These are phyloP conservation scores for Formica exsecta DNA, from an alignment of 1,140 invertebrate species.

Conservation along the genomic window DNA sequence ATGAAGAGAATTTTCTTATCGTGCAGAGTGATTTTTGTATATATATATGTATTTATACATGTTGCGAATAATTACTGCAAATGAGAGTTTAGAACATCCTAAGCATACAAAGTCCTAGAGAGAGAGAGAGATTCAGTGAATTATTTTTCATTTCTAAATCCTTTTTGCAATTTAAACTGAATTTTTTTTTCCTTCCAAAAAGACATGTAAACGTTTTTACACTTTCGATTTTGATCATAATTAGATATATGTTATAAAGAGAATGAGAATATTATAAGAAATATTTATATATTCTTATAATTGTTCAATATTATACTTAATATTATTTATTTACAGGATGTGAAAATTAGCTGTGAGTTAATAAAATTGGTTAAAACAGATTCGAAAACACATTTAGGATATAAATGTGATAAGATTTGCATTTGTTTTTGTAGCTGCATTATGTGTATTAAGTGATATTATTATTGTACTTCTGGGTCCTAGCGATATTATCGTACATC, in stretches of 20 bases:
- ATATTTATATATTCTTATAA: not conserved
- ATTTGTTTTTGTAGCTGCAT: too few relatives aligned
- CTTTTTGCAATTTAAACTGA: not conserved
- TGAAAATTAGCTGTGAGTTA: too few relatives aligned
- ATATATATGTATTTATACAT: not conserved
- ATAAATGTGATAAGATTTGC: not conserved
- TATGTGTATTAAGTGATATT: constrained; percentile 18
- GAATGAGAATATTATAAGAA: not conserved
- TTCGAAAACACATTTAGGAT: not conserved
- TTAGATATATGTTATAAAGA: not conserved
- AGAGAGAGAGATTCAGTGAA: not conserved
- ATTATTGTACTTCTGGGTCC: constrained; percentile 72
- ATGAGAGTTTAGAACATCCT: not conserved
- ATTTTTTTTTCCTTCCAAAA: not conserved
- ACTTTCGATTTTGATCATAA: not conserved
- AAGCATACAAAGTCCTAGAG: not conserved
- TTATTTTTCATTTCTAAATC: constrained; percentile 3
- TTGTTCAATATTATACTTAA: not conserved
- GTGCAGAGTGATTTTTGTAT: not conserved
- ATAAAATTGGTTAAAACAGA: too few relatives aligned
- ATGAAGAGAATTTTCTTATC: constrained; percentile 17
- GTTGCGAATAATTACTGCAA: not conserved
- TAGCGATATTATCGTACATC: constrained; percentile 65
- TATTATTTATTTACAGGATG: too few relatives aligned
- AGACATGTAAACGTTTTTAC: not conserved